Evolutionary conservation across 2,113 vertebrate species (phyloP).

Genomic region (Siniperca chuatsi): DNA sequence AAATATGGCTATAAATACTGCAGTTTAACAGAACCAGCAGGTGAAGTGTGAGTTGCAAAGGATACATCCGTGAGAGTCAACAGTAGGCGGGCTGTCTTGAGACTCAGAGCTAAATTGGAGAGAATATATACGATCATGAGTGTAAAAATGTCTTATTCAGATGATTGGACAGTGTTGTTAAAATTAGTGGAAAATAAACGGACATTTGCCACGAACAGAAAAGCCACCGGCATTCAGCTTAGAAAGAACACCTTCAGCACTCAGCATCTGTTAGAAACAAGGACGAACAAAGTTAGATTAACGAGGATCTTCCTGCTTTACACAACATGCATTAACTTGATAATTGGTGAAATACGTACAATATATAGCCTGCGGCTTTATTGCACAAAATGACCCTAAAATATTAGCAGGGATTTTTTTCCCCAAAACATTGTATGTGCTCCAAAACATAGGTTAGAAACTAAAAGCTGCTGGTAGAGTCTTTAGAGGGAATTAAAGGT

Average conservation of each 20-base stretch:
- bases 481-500: not conserved
- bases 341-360: not conserved
- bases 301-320: not conserved
- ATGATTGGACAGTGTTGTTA: not conserved
- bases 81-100: conserved; percentile 69
- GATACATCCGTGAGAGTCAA: conserved; percentile 78
- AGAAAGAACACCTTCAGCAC: conserved; percentile 39
- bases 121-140: not conserved
- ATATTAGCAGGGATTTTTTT: not conserved
- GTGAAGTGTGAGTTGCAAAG: conserved; percentile 12
- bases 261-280: conserved; percentile 55
- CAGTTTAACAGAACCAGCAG: not conserved
- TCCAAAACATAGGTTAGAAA: not conserved
- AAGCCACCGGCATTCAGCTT: conserved; percentile 66
- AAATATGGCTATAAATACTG: not conserved
- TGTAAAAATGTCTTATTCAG: not conserved
- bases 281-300: not conserved
- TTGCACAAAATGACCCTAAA: not conserved
- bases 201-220: conserved; percentile 72
- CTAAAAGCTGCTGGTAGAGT: not conserved
- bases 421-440: not conserved
- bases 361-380: not conserved
- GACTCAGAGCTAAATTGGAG: conserved; percentile 63
- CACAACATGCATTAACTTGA: not conserved
- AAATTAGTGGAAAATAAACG: conserved; percentile 10